These are phyloP conservation scores for Petrophora chlorosata DNA, from an alignment of 2,888 invertebrate genomes.

Conservation along the genomic window DNA sequence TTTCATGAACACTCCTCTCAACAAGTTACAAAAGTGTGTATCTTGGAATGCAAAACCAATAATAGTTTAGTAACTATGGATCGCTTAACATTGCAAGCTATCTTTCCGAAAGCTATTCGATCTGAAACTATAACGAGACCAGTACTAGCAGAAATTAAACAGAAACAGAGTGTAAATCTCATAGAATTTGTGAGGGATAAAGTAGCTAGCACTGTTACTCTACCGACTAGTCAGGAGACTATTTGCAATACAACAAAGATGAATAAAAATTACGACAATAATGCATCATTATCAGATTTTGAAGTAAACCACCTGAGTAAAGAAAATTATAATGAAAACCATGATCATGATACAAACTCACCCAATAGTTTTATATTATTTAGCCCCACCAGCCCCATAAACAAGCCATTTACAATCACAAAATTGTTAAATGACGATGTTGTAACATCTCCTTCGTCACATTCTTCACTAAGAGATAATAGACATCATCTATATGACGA, in stretches of 20 bases:
- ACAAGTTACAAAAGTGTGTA: constrained; percentile 30
- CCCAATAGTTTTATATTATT: constrained; percentile 2
- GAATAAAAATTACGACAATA: constrained; percentile 5
- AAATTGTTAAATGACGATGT: neutral
- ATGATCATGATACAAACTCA: constrained; percentile 4
- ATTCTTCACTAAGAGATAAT: constrained; percentile 30
- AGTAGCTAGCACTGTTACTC: neutral
- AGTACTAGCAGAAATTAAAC: constrained; percentile 45
- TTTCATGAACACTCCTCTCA: constrained; percentile 3
- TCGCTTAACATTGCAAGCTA: constrained; percentile 59
- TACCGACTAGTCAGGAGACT: neutral
- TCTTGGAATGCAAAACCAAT: constrained; percentile 5
- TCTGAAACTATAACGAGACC: constrained; percentile 70
- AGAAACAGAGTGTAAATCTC: constrained; percentile 33
- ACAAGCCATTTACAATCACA: neutral
- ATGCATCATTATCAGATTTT: constrained; percentile 8
- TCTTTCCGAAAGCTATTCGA: constrained; percentile 63
- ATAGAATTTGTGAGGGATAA: constrained; percentile 29
- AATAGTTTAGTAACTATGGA: constrained; percentile 51
- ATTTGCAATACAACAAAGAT: neutral
- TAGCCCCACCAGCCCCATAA: neutral
- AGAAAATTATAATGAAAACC: neutral
- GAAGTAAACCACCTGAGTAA: constrained; percentile 1
- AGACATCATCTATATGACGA: constrained; percentile 52
- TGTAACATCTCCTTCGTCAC: constrained; percentile 12